Conservation (phyloP, 2,113 vertebrate species). For the Glareola pratincola region DNA sequence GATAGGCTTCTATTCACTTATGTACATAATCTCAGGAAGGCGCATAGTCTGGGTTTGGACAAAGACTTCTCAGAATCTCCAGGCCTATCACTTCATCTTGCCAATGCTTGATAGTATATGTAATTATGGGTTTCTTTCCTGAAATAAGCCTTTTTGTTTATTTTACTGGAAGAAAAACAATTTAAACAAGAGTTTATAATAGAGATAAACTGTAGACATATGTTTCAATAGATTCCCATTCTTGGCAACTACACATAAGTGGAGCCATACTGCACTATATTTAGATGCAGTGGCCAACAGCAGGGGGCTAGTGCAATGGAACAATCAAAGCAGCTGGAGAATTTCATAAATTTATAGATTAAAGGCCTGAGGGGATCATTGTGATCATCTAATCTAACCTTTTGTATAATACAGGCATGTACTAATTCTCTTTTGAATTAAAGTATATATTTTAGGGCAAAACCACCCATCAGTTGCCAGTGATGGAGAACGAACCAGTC, state of each 20-base stretch:
- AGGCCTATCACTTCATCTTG: not conserved
- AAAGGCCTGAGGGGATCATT: constrained; percentile 9
- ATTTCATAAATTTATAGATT: not conserved
- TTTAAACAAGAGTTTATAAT: not conserved
- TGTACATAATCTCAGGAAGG: not conserved
- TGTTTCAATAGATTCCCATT: not conserved
- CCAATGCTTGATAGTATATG: not conserved
- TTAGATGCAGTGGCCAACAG: not conserved
- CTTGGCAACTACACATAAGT: not conserved
- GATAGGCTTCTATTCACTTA: not conserved
- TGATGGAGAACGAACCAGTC: not conserved
- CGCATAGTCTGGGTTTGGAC: not conserved
- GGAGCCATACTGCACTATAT: not conserved
- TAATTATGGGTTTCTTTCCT: not conserved
- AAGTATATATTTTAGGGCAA: not conserved
- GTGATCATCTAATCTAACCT: not conserved
- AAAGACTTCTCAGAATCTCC: not conserved
- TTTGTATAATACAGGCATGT: not conserved
- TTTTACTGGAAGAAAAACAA: not conserved
- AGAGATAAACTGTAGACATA: not conserved
- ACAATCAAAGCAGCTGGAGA: not conserved
- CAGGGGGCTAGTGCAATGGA: not conserved
- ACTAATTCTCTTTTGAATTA: constrained; percentile 5
- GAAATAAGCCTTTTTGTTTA: not conserved
- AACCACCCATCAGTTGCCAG: not conserved